Evolutionary conservation across 2,113 vertebrate genomes (phyloP).

Genomic region (Hippotragus niger): DNA sequence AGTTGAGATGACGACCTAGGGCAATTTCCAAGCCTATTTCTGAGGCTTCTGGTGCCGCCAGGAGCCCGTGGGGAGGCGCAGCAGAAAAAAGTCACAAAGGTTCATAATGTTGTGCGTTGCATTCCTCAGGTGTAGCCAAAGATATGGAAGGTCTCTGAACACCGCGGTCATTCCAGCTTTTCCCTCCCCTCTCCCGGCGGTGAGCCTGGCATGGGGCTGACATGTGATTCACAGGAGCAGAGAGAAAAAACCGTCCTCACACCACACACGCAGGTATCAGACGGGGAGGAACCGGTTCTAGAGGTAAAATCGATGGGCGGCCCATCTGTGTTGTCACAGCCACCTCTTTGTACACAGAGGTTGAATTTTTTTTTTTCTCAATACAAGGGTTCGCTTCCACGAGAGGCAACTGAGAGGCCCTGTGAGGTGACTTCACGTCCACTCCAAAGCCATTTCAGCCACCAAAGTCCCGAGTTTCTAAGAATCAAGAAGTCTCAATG

Average conservation of each 20-base stretch:
- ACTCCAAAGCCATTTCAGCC: background rate
- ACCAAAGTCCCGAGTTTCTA: background rate
- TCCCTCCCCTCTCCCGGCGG: accelerated
- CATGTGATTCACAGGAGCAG: background rate
- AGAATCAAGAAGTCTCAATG: background rate
- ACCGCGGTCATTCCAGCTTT: accelerated
- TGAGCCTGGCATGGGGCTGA: background rate
- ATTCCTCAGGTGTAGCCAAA: accelerated
- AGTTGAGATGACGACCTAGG: accelerated
- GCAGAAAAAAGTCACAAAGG: accelerated
- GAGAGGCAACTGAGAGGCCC: background rate
- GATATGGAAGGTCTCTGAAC: background rate
- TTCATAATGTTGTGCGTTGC: accelerated
- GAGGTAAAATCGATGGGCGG: too few relatives aligned
- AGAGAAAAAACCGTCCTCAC: background rate
- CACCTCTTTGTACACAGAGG: background rate
- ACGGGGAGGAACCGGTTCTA: too few relatives aligned
- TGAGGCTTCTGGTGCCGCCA: background rate
- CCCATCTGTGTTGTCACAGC: background rate
- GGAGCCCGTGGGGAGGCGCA: background rate
- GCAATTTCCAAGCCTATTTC: accelerated
- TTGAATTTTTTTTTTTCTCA: too few relatives aligned
- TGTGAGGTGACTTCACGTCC: background rate
- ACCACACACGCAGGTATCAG: too few relatives aligned
- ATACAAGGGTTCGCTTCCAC: background rate